Evolutionary conservation across 2,888 invertebrate species (phyloP).

Genomic region (Lydus trimaculatus): DNA sequence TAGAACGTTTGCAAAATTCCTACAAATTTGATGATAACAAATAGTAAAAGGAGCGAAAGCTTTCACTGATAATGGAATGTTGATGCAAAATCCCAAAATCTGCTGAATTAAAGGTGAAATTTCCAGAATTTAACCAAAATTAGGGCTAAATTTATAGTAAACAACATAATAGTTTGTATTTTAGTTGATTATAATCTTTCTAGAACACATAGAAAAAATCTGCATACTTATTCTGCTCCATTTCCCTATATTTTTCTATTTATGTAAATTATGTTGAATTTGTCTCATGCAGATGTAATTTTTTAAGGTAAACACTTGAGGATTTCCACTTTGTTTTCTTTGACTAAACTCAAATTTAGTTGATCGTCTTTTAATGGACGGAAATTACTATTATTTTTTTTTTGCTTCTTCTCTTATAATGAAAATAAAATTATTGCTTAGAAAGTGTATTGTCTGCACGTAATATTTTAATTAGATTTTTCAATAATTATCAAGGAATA

Average conservation of each 20-base stretch:
- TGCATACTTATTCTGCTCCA: constrained; percentile 4
- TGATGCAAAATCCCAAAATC: too few relatives aligned
- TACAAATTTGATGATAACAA: too few relatives aligned
- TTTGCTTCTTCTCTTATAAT: neutral
- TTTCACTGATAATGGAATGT: too few relatives aligned
- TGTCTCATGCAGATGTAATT: neutral
- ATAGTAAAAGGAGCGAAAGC: too few relatives aligned
- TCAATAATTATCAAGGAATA: neutral
- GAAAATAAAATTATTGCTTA: neutral
- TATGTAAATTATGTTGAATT: constrained; percentile 1
- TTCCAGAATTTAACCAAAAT: too few relatives aligned
- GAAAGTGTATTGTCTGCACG: neutral
- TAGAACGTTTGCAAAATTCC: neutral
- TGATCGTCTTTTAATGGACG: neutral
- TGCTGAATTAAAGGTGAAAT: too few relatives aligned
- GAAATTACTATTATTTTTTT: neutral
- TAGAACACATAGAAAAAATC: neutral
- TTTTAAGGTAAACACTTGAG: neutral
- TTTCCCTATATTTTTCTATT: neutral
- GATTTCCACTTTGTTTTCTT: neutral
- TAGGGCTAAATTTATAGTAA: neutral
- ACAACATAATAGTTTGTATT: too few relatives aligned
- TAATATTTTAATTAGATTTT: neutral
- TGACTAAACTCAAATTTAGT: neutral
- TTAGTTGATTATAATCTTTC: too few relatives aligned